Conservation (phyloP, 1,140 invertebrate genomes). For the Trachymyrmex cornetzi region DNA sequence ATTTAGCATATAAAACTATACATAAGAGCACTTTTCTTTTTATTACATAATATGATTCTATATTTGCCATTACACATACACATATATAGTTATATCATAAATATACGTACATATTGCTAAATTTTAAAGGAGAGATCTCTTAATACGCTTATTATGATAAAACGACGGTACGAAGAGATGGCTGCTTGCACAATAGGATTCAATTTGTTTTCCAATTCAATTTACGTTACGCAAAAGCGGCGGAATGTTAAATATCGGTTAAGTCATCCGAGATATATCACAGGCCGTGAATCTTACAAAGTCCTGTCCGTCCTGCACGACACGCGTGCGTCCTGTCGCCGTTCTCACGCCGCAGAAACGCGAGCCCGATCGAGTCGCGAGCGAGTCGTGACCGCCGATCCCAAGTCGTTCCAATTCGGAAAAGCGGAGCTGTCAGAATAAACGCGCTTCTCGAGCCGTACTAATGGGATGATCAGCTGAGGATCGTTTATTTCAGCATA, state of each 20-base stretch:
- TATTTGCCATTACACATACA: background rate
- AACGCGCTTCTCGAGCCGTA: constrained; percentile 31
- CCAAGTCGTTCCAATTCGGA: constrained; percentile 69
- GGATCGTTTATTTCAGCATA: constrained; percentile 41
- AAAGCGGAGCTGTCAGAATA: constrained; percentile 63
- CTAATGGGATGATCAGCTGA: constrained; percentile 51
- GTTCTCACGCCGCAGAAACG: constrained; percentile 68
- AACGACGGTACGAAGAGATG: background rate
- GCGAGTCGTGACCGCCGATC: constrained; percentile 78
- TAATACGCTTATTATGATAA: background rate
- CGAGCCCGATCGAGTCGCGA: constrained; percentile 36
- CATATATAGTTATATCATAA: background rate
- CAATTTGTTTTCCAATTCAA: constrained; percentile 29
- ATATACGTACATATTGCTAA: background rate
- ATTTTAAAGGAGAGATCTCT: constrained; percentile 12
- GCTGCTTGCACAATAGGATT: background rate
- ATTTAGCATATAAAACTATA: background rate
- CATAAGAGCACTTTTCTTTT: background rate
- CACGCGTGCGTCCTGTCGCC: constrained; percentile 29
- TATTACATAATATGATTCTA: background rate
- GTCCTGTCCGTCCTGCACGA: background rate
- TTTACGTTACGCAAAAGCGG: constrained; percentile 12
- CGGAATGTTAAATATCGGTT: constrained; percentile 24
- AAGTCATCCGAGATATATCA: background rate
- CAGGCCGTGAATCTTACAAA: background rate